Evolutionary conservation across 2,113 vertebrate species (phyloP), one percentile per base, ranked within the genome.

Genomic region (Edolisoma coerulescens): DNA sequence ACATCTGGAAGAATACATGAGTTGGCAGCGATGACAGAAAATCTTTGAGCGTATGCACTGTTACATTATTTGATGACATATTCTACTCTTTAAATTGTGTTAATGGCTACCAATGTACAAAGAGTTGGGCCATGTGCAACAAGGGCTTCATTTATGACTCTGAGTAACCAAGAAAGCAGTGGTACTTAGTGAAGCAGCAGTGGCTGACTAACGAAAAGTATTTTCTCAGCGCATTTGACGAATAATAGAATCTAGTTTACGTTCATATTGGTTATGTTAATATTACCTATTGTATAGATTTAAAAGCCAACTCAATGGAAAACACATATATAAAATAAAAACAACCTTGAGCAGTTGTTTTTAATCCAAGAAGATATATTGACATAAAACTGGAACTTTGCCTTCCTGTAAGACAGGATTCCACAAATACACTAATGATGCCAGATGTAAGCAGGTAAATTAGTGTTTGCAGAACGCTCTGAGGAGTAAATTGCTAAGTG

Each of bases 61-160:
- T 64, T 84, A 90, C 89, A 84, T 95, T 84, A 91, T 93, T 81
- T 56, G 64, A 83, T 87, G 39, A 83, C 32, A 80, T 68, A 70
- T 23, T 91, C 45, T 76, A 18, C 32, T 84, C 61, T 96, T 92
- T 57, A 80, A 84, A 69, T 91, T 82, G 68, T 69, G 41, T 60
- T 95, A 82, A 90, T 94, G 63, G 53, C 81, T 91, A 54, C n/a
- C 27, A 65, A 3, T 37, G 41, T 87, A 61, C 52, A 52, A 68
- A 75, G 27, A 76, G 33, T 44, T 89, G 67, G 69, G 44, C 53
- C 76, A 44, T 20, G 41, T 42, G 16, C 64, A 89, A 23, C 6
- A 7, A 28, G 49, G 82, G 20, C 76, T 89, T 94, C 5, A 18
- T 89, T 87, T 87, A 69, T 71, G 57, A 83, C 52, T 83, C 69